phyloP scores from a whole-genome alignment of 2,888 invertebrate genomes.

The Nowickia ferox region DNA sequence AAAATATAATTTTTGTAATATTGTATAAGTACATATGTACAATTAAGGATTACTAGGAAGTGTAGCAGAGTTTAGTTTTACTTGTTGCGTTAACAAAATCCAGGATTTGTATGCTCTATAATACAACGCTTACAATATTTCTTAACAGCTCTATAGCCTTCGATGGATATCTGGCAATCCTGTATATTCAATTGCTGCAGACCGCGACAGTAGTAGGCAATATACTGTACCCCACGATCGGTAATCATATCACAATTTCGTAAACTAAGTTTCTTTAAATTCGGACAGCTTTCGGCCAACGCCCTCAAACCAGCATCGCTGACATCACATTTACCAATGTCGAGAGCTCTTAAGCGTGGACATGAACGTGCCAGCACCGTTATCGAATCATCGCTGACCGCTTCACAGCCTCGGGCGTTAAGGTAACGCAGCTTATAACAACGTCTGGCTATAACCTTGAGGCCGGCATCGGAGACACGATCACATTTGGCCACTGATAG shows the following conservation, averaged over 20 bases:
- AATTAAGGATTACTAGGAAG: constrained; percentile 16
- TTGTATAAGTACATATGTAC: constrained; percentile 39
- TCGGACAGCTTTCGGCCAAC: constrained; percentile 94
- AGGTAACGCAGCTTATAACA: constrained; percentile 95
- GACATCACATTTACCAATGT: constrained; percentile 96
- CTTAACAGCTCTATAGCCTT: constrained; percentile 95
- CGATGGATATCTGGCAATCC: constrained; percentile 94
- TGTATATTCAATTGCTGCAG: constrained; percentile 96
- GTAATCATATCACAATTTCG: constrained; percentile 96
- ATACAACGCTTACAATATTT: constrained; percentile 96
- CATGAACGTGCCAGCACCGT: constrained; percentile 93
- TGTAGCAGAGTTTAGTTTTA: not conserved
- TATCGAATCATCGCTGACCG: constrained; percentile 96
- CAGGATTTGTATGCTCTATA: constrained; percentile 97
- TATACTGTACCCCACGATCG: constrained; percentile 93
- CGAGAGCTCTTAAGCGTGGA: constrained; percentile 92
- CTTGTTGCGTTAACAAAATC: constrained; percentile 87
- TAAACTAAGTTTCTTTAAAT: constrained; percentile 94
- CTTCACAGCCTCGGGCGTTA: constrained; percentile 96
- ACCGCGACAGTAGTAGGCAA: constrained; percentile 95
- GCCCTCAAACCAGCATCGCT: constrained; percentile 94
- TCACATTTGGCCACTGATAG: constrained; percentile 97
- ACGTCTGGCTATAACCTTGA: constrained; percentile 92
- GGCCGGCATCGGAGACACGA: constrained; percentile 94
- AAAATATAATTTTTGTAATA: not conserved